Base-by-base conservation (phyloP, 2,888 invertebrate species). In the Epirrita christyi region DNA sequence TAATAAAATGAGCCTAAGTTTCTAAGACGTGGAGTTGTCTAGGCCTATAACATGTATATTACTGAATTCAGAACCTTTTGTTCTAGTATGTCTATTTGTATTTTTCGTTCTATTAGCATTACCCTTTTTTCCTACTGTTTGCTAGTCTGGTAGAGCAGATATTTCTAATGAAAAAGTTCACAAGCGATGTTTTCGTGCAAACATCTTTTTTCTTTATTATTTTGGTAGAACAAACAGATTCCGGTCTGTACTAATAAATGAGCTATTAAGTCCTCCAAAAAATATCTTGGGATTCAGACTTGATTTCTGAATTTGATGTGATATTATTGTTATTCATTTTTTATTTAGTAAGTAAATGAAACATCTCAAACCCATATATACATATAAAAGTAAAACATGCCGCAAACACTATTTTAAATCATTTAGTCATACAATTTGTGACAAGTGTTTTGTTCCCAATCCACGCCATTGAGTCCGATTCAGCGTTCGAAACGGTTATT, bases 391-490 rank as follows among this genome's bases (percentile, higher is more conserved):
- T 21, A 21, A 21, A 21, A 21, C 40, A 13, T 38, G 11, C 8
- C 13, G 14, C 11, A 40, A 14, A 14, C 15, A 27, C 40, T 42
- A 3, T 36, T 32, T 11, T 10, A 9, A 21, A 36, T 42, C 41
- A 34, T 47, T 47, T 40, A 36, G 45, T 46, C 32, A 40, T 36
- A 38, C 29, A 28, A 46, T 50, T 55, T 32, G 51, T 38, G 46
- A 37, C 46, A 41, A 47, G 36, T 51, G 44, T 52, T 59, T 40
- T 36, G 43, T 36, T 51, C 51, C 8, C 40, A 27, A 51, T 59
- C 40, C 59, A 47, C 49, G 9, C 53, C 58, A 59, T 55, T 59
- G 51, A 21, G 28, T 46, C 32, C 36, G 58, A 58, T 58, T 49
- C 45, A 47, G 32, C 34, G 40, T 52, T 59, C 27, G 49, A 54